Evolutionary conservation across 2,888 invertebrate species (phyloP).

Genomic region (Rhamphomyia laevipes): DNA sequence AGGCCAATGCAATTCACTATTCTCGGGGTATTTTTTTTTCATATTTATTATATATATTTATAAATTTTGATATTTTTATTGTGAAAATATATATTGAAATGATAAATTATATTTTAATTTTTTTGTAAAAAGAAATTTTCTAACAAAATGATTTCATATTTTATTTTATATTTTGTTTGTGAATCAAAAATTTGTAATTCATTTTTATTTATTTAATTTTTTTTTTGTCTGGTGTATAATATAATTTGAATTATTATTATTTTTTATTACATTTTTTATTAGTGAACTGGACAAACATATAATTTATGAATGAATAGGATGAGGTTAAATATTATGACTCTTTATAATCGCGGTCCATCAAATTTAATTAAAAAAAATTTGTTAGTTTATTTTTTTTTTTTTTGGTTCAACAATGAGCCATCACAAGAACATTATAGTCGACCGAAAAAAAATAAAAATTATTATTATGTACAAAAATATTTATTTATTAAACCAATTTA

Average conservation of each 20-base stretch:
- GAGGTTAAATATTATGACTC: slow-evolving; percentile 24
- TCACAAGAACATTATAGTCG: too few species aligned
- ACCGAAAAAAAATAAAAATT: too few species aligned
- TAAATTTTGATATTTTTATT: background rate
- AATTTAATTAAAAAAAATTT: slow-evolving; percentile 18
- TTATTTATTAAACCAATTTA: too few species aligned
- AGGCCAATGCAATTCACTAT: slow-evolving; percentile 33
- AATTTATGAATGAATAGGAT: slow-evolving; percentile 16
- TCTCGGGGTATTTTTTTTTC: background rate
- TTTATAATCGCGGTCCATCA: slow-evolving; percentile 22
- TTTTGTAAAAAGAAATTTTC: too few species aligned
- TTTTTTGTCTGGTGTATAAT: too few species aligned
- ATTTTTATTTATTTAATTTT: too few species aligned
- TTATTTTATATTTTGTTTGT: too few species aligned
- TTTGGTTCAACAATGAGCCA: background rate
- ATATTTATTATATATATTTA: background rate
- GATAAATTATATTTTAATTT: too few species aligned
- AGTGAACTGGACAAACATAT: background rate
- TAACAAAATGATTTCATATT: too few species aligned
- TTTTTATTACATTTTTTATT: background rate
- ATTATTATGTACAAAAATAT: too few species aligned
- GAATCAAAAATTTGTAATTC: too few species aligned
- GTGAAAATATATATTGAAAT: too few species aligned
- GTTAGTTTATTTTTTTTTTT: background rate
- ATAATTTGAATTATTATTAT: background rate